Evolutionary conservation across 2,888 invertebrate genomes (phyloP).

Genomic region (Caenorhabditis sp.): DNA sequence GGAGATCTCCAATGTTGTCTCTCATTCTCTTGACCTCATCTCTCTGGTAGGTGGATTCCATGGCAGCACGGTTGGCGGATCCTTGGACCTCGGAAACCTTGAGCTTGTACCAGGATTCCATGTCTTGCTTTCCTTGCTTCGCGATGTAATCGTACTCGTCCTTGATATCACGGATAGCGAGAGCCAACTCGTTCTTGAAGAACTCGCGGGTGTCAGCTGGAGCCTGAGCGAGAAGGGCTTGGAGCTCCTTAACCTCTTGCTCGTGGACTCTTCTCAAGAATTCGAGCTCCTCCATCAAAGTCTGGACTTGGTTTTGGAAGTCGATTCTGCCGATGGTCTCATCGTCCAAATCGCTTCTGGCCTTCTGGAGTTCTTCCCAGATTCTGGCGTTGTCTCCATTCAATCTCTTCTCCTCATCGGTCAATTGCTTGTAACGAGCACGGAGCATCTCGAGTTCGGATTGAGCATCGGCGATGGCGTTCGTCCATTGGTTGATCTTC

Average conservation of each 20-base stretch:
- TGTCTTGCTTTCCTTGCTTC: constrained; percentile 84
- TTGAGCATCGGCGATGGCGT: constrained; percentile 82
- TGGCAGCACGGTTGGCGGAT: constrained; percentile 84
- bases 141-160: constrained; percentile 85
- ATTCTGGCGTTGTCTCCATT: constrained; percentile 81
- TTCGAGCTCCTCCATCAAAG: constrained; percentile 83
- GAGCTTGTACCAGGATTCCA: constrained; percentile 85
- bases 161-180: constrained; percentile 85
- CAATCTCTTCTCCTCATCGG: constrained; percentile 83
- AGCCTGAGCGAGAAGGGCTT: constrained; percentile 83
- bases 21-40: constrained; percentile 83
- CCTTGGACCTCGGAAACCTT: constrained; percentile 84
- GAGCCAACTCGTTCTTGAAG: constrained; percentile 86
- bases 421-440: constrained; percentile 82
- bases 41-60: constrained; percentile 85
- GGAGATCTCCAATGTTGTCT: constrained; percentile 71
- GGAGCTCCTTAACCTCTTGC: constrained; percentile 83
- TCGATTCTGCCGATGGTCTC: constrained; percentile 84
- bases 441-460: constrained; percentile 83
- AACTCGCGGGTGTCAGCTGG: constrained; percentile 83
- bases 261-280: constrained; percentile 83
- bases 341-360: constrained; percentile 83
- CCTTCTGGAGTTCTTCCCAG: constrained; percentile 83
- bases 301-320: constrained; percentile 84
- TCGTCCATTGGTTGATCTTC: constrained; percentile 82